Base-by-base conservation (phyloP, 1,140 invertebrate species). In the Mya arenaria region DNA sequence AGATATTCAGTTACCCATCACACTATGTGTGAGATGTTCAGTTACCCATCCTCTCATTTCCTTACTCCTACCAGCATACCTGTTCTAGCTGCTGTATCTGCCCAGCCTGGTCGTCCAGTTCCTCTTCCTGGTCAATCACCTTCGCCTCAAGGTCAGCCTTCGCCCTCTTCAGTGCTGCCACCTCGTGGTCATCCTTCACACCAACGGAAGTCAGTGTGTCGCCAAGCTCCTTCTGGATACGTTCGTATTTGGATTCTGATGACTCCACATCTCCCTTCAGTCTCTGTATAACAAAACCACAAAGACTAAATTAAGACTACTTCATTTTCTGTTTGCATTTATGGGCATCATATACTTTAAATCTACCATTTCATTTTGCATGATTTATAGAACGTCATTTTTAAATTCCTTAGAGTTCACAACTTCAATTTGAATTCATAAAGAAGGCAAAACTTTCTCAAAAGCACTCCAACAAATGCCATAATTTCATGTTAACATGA, bases 81-180 rank as follows among this genome's bases (percentile, higher is more conserved):
- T 93, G 96, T 95, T 92, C 91, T 52, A 92, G 78, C 72, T 92
- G 91, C 71, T 93, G 97, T 37, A 93, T 92, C 69, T 89, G 87
- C 28, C 97, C 97, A 0, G 97, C 97, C 84, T 98, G 94, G 89
- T 99, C 97, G 90, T 99, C 98, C 32, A 99, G 93, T 90, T 99
- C 98, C 92, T 99, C 98, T 88, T 99, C 97, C 93, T 98, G 97
- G 89, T 99, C 97, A 88, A 97, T 96, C 4, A 96, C 91, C 81
- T 97, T 96, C 39, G 96, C 94, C 89, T 98, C 97, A n/a, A 97
- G 94, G 65, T 98, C 97, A 88, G 97, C 95, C 89, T 97, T 97
- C 0, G 95, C 94, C 87, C 97, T 95, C 78, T 97, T 95, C 80
- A 98, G 92, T 32, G 81, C 68, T 74, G 91, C 80, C 19, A 97